phyloP scores from a whole-genome alignment of 2,888 invertebrate genomes.

The Agrilus cyanescens region DNA sequence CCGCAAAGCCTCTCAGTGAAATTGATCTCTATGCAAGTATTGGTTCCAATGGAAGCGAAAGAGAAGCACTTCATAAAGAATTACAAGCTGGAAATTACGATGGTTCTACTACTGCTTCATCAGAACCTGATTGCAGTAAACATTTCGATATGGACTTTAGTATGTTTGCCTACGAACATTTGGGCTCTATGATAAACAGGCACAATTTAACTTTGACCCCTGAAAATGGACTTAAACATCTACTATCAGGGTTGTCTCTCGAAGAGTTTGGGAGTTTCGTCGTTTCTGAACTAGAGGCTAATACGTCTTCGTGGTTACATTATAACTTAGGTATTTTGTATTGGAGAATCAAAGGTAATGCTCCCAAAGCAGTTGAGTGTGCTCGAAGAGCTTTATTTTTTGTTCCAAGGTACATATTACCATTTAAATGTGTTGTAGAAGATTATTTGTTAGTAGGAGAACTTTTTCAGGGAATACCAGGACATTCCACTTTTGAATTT shows the following conservation, averaged over 20 bases:
- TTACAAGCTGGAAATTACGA: conserved; percentile 7
- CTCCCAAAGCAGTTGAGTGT: conserved; percentile 70
- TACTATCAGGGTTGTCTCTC: conserved; percentile 32
- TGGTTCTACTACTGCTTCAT: conserved; percentile 3
- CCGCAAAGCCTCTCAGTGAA: conserved; percentile 49
- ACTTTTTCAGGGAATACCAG: conserved; percentile 48
- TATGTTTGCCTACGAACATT: conserved; percentile 52
- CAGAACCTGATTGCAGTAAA: conserved; percentile 28
- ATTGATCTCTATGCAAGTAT: conserved; percentile 56
- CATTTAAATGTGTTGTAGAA: background rate
- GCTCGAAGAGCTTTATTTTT: conserved; percentile 61
- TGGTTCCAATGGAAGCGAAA: conserved; percentile 43
- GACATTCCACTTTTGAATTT: conserved; percentile 62
- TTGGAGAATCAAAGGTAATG: conserved; percentile 65
- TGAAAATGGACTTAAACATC: conserved; percentile 39
- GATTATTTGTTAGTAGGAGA: conserved; percentile 2
- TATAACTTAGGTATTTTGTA: conserved; percentile 69
- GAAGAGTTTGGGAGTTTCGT: conserved; percentile 51
- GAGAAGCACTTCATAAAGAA: conserved; percentile 27
- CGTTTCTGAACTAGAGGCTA: conserved; percentile 47
- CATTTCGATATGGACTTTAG: conserved; percentile 48
- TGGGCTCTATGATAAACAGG: conserved; percentile 43
- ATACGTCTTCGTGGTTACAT: conserved; percentile 65
- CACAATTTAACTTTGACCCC: conserved; percentile 39
- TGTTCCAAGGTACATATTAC: conserved; percentile 47